phyloP scores from a whole-genome alignment of 2,888 invertebrate genomes.

The Suillia variegata region DNA sequence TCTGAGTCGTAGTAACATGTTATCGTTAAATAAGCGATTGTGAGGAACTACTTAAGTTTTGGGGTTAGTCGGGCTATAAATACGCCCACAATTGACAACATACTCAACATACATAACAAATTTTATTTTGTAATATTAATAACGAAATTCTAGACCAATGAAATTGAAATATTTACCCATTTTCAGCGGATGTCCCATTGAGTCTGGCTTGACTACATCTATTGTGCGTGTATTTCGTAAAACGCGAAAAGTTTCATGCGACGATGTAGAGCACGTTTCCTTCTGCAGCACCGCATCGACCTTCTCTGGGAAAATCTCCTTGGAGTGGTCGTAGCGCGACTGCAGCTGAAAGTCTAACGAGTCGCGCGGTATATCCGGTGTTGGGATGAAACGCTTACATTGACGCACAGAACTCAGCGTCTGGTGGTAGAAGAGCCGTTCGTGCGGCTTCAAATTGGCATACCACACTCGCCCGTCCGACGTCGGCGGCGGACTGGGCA shows the following conservation, averaged over 20 bases:
- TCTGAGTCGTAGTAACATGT: too few relatives aligned
- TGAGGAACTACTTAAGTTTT: too few relatives aligned
- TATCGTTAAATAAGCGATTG: too few relatives aligned
- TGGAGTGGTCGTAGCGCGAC: conserved; percentile 71
- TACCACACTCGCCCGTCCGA: conserved; percentile 53
- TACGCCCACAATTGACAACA: not conserved
- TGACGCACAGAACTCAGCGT: conserved; percentile 64
- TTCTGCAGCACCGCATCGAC: conserved; percentile 71
- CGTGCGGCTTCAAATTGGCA: conserved; percentile 53
- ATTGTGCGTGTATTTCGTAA: conserved; percentile 66
- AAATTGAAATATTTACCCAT: conserved; percentile 50
- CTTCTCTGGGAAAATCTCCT: conserved; percentile 69
- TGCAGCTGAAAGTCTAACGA: conserved; percentile 72
- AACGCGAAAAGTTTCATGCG: conserved; percentile 66
- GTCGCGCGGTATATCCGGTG: conserved; percentile 65
- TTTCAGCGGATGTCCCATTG: conserved; percentile 63
- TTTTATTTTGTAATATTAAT: too few relatives aligned
- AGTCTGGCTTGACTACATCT: conserved; percentile 54
- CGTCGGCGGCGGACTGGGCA: conserved; percentile 49
- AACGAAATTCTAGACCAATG: too few relatives aligned
- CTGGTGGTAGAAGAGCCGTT: conserved; percentile 64
- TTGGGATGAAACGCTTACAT: conserved; percentile 58
- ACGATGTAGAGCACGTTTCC: conserved; percentile 69
- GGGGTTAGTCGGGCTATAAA: too few relatives aligned
- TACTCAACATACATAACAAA: too few relatives aligned